Evolutionary conservation across 1,140 invertebrate genomes (phyloP).

Genomic region (Drosophila serrata): DNA sequence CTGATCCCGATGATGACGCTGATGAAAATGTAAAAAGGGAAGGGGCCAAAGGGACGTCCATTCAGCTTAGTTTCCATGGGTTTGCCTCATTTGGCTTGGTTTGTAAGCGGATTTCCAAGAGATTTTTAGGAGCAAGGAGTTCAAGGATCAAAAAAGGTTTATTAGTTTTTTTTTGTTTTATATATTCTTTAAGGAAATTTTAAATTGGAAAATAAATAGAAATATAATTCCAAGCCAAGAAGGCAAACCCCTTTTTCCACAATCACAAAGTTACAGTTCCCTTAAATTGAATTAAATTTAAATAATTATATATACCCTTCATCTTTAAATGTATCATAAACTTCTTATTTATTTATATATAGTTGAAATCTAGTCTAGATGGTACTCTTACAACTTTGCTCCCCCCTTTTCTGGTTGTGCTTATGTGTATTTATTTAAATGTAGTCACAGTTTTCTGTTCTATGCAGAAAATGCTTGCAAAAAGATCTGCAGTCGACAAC

Average conservation of each 20-base stretch:
- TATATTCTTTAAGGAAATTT: neutral
- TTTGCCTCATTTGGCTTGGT: neutral
- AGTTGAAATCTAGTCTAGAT: neutral
- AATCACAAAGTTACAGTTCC: neutral
- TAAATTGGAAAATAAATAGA: neutral
- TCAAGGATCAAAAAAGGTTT: neutral
- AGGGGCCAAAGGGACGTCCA: neutral
- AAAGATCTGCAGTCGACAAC: conserved; percentile 54
- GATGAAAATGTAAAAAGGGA: conserved; percentile 4
- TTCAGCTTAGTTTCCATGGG: conserved; percentile 11
- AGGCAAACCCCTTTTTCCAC: too few relatives aligned
- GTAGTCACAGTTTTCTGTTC: conserved; percentile 24
- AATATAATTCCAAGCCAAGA: neutral
- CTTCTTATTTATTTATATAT: conserved; percentile 2
- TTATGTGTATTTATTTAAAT: conserved; percentile 47
- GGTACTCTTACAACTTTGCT: conserved; percentile 4
- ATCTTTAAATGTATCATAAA: neutral
- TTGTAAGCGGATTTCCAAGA: conserved; percentile 15
- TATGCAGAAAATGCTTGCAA: conserved; percentile 28
- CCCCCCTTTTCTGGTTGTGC: neutral
- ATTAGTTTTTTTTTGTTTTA: neutral
- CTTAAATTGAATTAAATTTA: neutral
- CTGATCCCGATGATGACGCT: conserved; percentile 46
- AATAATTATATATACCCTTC: neutral
- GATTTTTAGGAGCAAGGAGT: neutral